Evolutionary conservation across 2,797 vertebrate genomes (phyloP), one percentile per base, ranked within the genome.

Genomic region (Lindbergichthys nudifrons): DNA sequence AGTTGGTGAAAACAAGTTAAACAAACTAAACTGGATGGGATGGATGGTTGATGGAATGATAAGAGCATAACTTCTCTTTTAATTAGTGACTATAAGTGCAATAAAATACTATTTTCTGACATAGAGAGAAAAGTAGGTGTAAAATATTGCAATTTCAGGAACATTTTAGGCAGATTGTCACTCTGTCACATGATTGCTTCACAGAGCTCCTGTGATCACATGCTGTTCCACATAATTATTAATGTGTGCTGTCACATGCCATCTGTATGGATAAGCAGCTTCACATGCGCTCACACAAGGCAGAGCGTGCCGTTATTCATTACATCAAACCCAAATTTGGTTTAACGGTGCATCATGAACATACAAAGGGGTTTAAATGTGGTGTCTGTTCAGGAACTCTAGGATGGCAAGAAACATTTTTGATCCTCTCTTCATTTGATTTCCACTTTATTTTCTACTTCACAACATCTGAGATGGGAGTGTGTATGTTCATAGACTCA

Each of bases 211-310:
- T 75, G 52, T 62, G 46, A 65, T 89, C 88, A 88, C 86, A 86
- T 85, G 87, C 73, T 79, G 70, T 72, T 48, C 54, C 58, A 66
- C 46, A 45, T 56, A 68, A 71, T 75, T 75, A 59, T 68, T 65
- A 50, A 53, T 48, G 60, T 74, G 65, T 79, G 70, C 58, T 80
- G 87, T 94, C 93, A 95, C 93, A 90, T 95, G 93, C 65, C 68
- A 67, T 83, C 77, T 63, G 77, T 70, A 30, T 57, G 16, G 78
- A 87, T 92, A 89, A 93, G 78, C 54, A 81, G 83, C 73, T 83
- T 89, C 93, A 90, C 88, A 73, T 91, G 91, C 76, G 86, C 77
- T 89, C 77, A 83, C 19, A 84, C 78, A 89, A 83, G 82, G 73
- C 74, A 48, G 1, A 91, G 70, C 92, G 21, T 82, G 84, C 75